Percentiles rank a stretch among this genome's conserved stretches.
Conservation (phyloP, 2,797 vertebrate species). For the Ctenochaetus hawaiiensis region DNA sequence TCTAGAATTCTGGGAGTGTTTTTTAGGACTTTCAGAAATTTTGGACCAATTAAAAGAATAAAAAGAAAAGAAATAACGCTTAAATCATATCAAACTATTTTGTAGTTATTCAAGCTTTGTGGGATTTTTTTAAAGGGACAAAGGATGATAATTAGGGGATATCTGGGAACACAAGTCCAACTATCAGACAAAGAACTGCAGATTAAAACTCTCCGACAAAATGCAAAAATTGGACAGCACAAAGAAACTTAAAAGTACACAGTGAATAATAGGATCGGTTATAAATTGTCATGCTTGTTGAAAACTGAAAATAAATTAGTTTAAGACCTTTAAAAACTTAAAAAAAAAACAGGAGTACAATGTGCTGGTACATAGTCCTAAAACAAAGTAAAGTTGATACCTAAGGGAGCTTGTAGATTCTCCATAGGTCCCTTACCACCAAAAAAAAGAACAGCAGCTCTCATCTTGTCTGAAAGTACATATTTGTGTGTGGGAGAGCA, state of each 20-base stretch:
- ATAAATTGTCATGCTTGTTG: slow-evolving; percentile 13
- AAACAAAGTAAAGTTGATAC: slow-evolving; percentile 11
- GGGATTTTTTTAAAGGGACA: not conserved
- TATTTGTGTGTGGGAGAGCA: slow-evolving; percentile 34
- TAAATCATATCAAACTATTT: not conserved
- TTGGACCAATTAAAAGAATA: slow-evolving; percentile 5
- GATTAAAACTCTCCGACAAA: not conserved
- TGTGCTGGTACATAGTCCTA: not conserved
- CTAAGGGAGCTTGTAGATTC: slow-evolving; percentile 12
- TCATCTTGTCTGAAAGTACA: slow-evolving; percentile 7
- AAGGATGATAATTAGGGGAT: slow-evolving; percentile 26
- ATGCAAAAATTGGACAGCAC: not conserved
- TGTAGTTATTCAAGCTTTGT: not conserved
- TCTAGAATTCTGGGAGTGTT: not conserved
- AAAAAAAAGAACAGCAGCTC: not conserved
- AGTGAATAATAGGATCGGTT: slow-evolving; percentile 12
- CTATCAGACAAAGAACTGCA: slow-evolving; percentile 3
- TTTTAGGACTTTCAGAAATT: not conserved
- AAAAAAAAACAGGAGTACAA: not conserved
- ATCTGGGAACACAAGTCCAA: not conserved
- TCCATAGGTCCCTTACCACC: slow-evolving; percentile 1
- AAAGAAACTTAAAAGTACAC: not conserved
- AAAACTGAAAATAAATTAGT: not conserved
- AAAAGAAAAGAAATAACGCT: not conserved
- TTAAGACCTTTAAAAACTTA: not conserved